Evolutionary conservation across 92 coral and sea anemone species (phyloP).

Genomic region (Epizoanthus fatuus): DNA sequence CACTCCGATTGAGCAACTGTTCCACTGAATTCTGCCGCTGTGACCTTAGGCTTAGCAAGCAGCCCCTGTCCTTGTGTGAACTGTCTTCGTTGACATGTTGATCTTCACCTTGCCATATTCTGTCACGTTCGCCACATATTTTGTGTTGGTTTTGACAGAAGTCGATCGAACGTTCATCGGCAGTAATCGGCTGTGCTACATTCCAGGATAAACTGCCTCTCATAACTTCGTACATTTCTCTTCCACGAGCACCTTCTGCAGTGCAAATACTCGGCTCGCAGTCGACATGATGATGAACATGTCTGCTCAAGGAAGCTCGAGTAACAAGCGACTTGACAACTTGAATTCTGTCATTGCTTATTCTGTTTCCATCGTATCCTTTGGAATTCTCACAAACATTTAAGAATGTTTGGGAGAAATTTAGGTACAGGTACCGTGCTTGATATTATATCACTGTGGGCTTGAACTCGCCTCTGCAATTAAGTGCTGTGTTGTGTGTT

Average conservation of each 20-base stretch:
- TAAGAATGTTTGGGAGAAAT: slow-evolving; percentile 7
- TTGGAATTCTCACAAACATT: slow-evolving; percentile 15
- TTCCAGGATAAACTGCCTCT: neutral
- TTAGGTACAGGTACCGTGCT: too few relatives aligned
- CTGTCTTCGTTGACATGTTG: neutral
- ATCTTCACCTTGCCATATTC: too few relatives aligned
- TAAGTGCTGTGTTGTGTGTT: too few relatives aligned
- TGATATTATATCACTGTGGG: too few relatives aligned
- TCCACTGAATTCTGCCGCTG: neutral
- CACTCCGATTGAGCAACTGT: neutral
- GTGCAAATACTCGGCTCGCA: neutral
- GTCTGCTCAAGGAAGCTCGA: neutral
- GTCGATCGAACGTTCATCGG: neutral
- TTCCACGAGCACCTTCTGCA: neutral
- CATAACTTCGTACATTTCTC: slow-evolving; percentile 1
- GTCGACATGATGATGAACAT: neutral
- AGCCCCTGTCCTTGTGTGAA: neutral
- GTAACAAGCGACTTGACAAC: slow-evolving; percentile 10
- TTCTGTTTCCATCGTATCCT: slow-evolving; percentile 31
- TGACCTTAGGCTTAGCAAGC: neutral
- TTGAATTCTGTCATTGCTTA: neutral
- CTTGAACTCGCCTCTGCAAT: too few relatives aligned
- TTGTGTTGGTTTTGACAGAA: neutral
- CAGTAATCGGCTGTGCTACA: neutral
- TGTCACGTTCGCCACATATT: neutral